These are phyloP conservation scores for Nothura maculosa DNA, from an alignment of 2,797 vertebrate species.

Conservation along the genomic window DNA sequence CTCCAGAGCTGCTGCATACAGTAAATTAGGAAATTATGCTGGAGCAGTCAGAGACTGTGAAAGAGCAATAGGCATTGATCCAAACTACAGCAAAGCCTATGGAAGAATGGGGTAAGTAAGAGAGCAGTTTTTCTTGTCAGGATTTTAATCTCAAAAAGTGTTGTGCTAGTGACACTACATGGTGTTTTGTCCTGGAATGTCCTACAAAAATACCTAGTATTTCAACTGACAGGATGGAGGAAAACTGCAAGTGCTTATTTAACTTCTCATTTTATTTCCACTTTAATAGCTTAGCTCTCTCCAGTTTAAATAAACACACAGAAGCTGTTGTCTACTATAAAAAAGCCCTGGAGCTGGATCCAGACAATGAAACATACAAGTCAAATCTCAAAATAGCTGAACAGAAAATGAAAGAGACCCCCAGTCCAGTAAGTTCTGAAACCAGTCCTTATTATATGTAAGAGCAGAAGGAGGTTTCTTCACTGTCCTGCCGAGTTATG, in stretches of 20 bases:
- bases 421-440: conserved; percentile 86
- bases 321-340: conserved; percentile 93
- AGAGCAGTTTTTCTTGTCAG: accelerated
- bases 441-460: accelerated
- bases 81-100: conserved; percentile 96
- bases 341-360: conserved; percentile 95
- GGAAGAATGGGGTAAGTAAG: conserved; percentile 93
- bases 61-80: conserved; percentile 92
- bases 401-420: conserved; percentile 92
- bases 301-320: conserved; percentile 93
- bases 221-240: neutral
- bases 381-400: conserved; percentile 95
- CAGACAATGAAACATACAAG: conserved; percentile 95
- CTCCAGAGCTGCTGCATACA: conserved; percentile 93
- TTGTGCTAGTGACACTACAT: accelerated
- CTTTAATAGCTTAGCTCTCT: conserved; percentile 88
- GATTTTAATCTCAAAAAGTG: neutral
- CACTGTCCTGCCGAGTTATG: accelerated
- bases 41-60: conserved; percentile 96
- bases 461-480: neutral
- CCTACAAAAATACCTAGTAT: accelerated
- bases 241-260: neutral
- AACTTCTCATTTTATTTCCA: neutral
- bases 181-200: neutral
- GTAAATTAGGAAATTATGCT: conserved; percentile 94